Evolutionary conservation across 2,888 invertebrate species (phyloP).

Genomic region (Apodemia duryi): DNA sequence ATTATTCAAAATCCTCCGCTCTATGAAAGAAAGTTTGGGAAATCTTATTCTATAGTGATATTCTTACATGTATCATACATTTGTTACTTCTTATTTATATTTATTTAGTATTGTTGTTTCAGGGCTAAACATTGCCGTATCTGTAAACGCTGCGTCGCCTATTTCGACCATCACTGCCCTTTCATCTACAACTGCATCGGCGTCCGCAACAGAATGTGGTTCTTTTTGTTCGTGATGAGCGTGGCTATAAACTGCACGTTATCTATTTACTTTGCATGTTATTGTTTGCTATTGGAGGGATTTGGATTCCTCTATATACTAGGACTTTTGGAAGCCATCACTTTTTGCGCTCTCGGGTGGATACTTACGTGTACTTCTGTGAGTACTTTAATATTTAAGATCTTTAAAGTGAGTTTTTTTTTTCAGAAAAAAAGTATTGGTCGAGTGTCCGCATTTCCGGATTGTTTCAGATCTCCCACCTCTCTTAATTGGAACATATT

Average conservation of each 20-base stretch:
- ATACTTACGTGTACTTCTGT: constrained; percentile 93
- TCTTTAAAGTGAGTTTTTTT: too few relatives aligned
- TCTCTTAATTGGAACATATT: too few relatives aligned
- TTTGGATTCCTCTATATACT: constrained; percentile 91
- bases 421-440: neutral
- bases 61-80: too few relatives aligned
- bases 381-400: constrained; percentile 49
- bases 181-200: constrained; percentile 98
- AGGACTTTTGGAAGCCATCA: constrained; percentile 88
- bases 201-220: constrained; percentile 94
- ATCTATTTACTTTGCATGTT: constrained; percentile 92
- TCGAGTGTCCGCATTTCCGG: neutral
- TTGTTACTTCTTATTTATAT: too few relatives aligned
- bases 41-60: too few relatives aligned
- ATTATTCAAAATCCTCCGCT: too few relatives aligned
- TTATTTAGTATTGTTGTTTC: constrained; percentile 24
- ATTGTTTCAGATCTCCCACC: too few relatives aligned
- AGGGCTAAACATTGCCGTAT: constrained; percentile 94
- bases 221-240: constrained; percentile 92
- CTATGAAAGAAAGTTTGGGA: too few relatives aligned
- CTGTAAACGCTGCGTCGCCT: constrained; percentile 92
- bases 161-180: constrained; percentile 97
- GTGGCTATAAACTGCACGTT: constrained; percentile 93
- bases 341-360: constrained; percentile 92
- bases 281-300: constrained; percentile 90